Base-by-base conservation (phyloP, 92 coral and sea anemone genomes). In the Zoanthus sansibaricus region DNA sequence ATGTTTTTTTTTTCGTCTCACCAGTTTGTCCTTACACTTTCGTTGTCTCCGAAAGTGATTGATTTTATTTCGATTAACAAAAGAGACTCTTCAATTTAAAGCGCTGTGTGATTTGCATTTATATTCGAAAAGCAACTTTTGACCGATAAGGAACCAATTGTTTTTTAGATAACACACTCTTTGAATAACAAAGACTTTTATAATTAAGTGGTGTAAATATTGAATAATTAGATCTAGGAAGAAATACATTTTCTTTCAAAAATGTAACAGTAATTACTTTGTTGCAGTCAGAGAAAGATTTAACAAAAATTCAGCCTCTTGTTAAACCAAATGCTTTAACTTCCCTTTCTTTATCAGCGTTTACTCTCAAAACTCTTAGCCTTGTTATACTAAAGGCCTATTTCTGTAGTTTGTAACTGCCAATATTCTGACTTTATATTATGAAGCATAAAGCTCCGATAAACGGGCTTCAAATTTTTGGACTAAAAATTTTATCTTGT, bases 91-190 rank as follows among this genome's bases (percentile, higher is more conserved):
- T 45, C 74, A 66, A 62, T 80, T 80, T 30, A 16, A 12, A 31
- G 48, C 66, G 70, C 6, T 30, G 58, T 11, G 85, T 66, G 49
- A 80, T 80, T 80, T 80, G 85, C 85, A 80, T 80, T 52, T 80
- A 80, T 64, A 80, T 44, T 18, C 74, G 75, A 20, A 71, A 44
- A 61, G n/a, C 42, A 61, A 79, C 44, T 16, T 79, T 79, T 59
- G 72, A 42, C 72, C 73, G 67, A 79, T 21, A 59, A 64, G 18
- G 44, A 54, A 47, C 47, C 70, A 71, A 80, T 80, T 80, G 85
- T 80, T 47, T n/a, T 67, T 48, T 62, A 54, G 42, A 80, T 17
- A 64, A 55, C 49, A 66, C 25, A 18, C 75, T 45, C 54, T 51
- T 25, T 46, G 62, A 62, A 71, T 44, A 80, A 62, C 75, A 67